phyloP scores from a whole-genome alignment of 2,113 vertebrate genomes.

The Crotalus helleri region DNA sequence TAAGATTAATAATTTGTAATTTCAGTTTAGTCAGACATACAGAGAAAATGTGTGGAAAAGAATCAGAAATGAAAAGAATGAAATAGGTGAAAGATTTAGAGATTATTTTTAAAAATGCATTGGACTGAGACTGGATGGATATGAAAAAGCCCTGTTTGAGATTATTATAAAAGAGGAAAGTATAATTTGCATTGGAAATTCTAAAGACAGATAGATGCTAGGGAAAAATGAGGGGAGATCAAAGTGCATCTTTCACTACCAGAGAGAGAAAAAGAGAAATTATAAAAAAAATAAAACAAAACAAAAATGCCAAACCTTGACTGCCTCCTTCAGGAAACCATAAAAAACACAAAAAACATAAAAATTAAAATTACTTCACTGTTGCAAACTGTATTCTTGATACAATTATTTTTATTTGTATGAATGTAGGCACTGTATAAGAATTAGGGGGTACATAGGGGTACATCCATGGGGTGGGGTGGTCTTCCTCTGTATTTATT shows the following conservation, averaged over 20 bases:
- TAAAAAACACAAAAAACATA: slow-evolving; percentile 60
- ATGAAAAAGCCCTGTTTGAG: slow-evolving; percentile 56
- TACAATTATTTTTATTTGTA: slow-evolving; percentile 36
- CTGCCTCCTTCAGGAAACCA: slow-evolving; percentile 83
- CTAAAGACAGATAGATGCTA: slow-evolving; percentile 36
- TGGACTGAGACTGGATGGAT: slow-evolving; percentile 45
- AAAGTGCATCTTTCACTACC: slow-evolving; percentile 59
- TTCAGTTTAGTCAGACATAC: not conserved
- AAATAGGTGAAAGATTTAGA: slow-evolving; percentile 52
- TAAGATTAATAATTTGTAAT: not conserved
- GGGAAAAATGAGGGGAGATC: slow-evolving; percentile 49
- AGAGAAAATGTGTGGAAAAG: slow-evolving; percentile 34
- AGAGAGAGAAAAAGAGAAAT: slow-evolving; percentile 55
- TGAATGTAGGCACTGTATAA: slow-evolving; percentile 2
- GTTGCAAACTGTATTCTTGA: slow-evolving; percentile 39
- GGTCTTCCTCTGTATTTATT: not conserved
- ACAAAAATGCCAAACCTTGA: slow-evolving; percentile 85
- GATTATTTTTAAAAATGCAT: slow-evolving; percentile 39
- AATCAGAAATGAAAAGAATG: slow-evolving; percentile 18
- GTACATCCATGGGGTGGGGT: not conserved
- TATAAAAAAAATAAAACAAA: slow-evolving; percentile 35
- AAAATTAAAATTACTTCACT: slow-evolving; percentile 60
- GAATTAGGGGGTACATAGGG: slow-evolving; percentile 4
- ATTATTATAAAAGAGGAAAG: slow-evolving; percentile 54
- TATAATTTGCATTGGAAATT: slow-evolving; percentile 43